Evolutionary conservation across 2,888 invertebrate genomes (phyloP).

Genomic region (Drosophila subquinaria): DNA sequence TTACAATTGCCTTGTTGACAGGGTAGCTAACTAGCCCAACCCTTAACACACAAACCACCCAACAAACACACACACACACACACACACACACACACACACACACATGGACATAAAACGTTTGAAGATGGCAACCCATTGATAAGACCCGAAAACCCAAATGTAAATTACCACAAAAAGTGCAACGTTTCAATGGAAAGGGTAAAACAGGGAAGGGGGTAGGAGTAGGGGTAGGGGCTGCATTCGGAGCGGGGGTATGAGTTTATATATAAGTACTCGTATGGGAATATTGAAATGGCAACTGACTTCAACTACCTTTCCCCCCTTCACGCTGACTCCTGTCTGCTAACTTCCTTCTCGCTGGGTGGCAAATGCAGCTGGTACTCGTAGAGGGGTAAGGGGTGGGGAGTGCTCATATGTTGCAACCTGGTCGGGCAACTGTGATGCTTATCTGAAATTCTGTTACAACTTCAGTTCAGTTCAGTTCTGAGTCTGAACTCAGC

Average conservation of each 20-base stretch:
- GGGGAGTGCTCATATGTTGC: constrained; percentile 12
- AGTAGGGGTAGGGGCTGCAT: not conserved
- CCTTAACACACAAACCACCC: constrained; percentile 39
- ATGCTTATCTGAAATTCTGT: constrained; percentile 63
- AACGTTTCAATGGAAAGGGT: constrained; percentile 25
- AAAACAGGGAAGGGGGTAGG: not conserved
- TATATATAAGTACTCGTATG: not conserved
- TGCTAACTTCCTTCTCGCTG: constrained; percentile 1
- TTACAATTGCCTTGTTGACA: constrained; percentile 36
- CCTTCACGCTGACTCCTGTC: not conserved
- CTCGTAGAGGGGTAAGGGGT: constrained; percentile 25
- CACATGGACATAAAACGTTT: not conserved
- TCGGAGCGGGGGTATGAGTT: not conserved
- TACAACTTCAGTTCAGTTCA: constrained; percentile 14
- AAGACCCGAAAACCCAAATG: constrained; percentile 56
- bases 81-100: too few species aligned
- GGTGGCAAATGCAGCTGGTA: constrained; percentile 33
- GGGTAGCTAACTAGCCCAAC: constrained; percentile 49
- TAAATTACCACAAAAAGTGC: constrained; percentile 77
- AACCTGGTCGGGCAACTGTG: constrained; percentile 44
- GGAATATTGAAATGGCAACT: constrained; percentile 12
- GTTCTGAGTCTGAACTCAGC: constrained; percentile 29
- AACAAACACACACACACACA: constrained; percentile 2
- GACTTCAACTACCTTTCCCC: not conserved
- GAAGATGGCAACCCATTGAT: constrained; percentile 59